Evolutionary conservation across 2,113 vertebrate genomes (phyloP), one percentile per base, ranked within the genome.

Genomic region (Anhinga rufa): DNA sequence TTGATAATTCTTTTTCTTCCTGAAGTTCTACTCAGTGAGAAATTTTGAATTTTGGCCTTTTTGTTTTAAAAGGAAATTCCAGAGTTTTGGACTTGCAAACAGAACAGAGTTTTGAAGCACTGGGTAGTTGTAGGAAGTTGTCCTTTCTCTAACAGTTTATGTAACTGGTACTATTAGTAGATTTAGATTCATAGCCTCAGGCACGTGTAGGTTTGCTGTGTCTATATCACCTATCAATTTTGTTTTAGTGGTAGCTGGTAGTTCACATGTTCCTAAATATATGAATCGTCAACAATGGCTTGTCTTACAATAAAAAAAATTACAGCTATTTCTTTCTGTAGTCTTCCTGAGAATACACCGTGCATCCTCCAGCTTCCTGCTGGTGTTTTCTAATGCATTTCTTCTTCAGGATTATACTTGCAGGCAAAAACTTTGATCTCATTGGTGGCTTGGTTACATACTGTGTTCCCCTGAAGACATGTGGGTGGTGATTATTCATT

Each of bases 141-240:
- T 55, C 16, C 58, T 79, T 71, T 75, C 20, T 79, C 22, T 68
- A 60, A 42, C 14, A 44, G 11, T 44, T 86, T 75, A 28, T 31
- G 3, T 28, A 44, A 70, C 28, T 57, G 48, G 3, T 79, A 16
- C 5, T 82, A 1, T 28, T 48, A 17, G 13, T 82, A 17, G 12
- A 42, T 68, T 78, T 87, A 60, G 9, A 54, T 25, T 81, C 8
- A 32, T 18, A 57, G 18, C 25, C 26, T 68, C 14, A 26, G 21
- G 24, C 25, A 65, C 62, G 32, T 31, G 16, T 84, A 72, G 14
- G 13, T 65, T 61, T 58, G 13, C 36, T 76, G 9, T 48, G 42
- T 85, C 61, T 80, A 1, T 8, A 1, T 29, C 2, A 12, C 28
- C 25, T 51, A 4, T 24, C 3, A 1, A 1, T 42, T 85, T 81